Conservation (phyloP, 1,140 invertebrate species). For the Subanguina moxae region DNA sequence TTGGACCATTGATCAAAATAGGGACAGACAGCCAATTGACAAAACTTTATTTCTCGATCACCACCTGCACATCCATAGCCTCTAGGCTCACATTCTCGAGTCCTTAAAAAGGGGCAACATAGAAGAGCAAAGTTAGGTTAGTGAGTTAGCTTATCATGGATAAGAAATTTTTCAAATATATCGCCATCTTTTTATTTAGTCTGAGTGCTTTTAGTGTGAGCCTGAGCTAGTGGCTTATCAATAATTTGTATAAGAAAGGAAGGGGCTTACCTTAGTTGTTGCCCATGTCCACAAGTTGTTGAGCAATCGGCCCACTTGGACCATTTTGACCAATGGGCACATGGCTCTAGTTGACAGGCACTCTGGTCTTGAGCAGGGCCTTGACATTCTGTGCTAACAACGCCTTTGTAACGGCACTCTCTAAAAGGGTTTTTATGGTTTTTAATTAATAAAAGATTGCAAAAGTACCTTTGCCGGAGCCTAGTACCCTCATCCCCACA, state of each 20-base stretch:
- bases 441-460: too few relatives aligned
- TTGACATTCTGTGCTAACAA: conserved; percentile 18
- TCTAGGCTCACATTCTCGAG: conserved; percentile 29
- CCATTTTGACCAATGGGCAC: conserved; percentile 37
- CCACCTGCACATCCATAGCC: conserved; percentile 32
- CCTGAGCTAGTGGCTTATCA: too few relatives aligned
- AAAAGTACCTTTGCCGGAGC: conserved; percentile 13
- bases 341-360: conserved; percentile 33
- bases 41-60: conserved; percentile 33
- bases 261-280: conserved; percentile 18
- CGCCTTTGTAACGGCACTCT: conserved; percentile 29
- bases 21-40: conserved; percentile 36
- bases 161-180: too few relatives aligned
- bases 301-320: conserved; percentile 32
- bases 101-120: conserved; percentile 21
- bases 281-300: conserved; percentile 43
- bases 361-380: conserved; percentile 36
- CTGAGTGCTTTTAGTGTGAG: too few relatives aligned
- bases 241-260: background rate
- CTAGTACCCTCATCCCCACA: conserved; percentile 27
- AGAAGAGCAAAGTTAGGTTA: too few relatives aligned
- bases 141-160: too few relatives aligned
- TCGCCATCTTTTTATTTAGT: too few relatives aligned
- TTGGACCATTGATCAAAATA: conserved; percentile 34
- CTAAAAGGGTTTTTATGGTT: conserved; percentile 16